Evolutionary conservation across 2,797 vertebrate genomes (phyloP).

Genomic region (Euthynnus affinis): DNA sequence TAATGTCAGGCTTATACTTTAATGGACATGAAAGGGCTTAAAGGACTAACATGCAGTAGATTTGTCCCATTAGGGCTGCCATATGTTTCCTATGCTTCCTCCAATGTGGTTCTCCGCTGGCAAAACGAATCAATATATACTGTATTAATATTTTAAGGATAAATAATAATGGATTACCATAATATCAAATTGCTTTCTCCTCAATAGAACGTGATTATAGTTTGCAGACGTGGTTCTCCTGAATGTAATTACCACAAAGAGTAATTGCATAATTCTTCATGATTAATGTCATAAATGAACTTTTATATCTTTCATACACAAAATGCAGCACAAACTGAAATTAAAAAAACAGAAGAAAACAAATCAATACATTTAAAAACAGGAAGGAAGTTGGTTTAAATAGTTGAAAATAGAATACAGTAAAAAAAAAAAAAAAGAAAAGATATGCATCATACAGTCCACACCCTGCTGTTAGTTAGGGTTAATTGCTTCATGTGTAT

Average conservation of each 20-base stretch:
- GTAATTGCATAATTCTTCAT: constrained; percentile 34
- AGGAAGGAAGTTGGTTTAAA: neutral
- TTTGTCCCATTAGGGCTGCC: neutral
- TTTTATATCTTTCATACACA: neutral
- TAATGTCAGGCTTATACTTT: neutral
- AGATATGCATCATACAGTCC: too few species aligned
- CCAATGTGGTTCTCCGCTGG: neutral
- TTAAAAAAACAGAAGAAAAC: neutral
- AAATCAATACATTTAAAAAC: neutral
- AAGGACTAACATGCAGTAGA: neutral
- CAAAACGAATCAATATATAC: neutral
- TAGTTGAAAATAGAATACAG: too few species aligned
- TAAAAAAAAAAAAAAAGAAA: too few species aligned
- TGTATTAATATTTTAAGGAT: neutral
- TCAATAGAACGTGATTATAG: neutral
- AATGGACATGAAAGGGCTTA: neutral
- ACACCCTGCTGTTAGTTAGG: constrained; percentile 25
- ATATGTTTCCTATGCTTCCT: neutral
- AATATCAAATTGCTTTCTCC: neutral
- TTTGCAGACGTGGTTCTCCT: neutral
- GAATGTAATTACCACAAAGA: neutral
- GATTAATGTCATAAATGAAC: constrained; percentile 2
- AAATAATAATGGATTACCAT: constrained; percentile 1
- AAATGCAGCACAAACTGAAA: too few species aligned
- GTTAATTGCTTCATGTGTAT: constrained; percentile 35